A percentile compares a stretch with the other conserved stretches of the same genome.
phyloP scores from a whole-genome alignment of 2,113 vertebrate genomes.

The Clinocottus analis region DNA sequence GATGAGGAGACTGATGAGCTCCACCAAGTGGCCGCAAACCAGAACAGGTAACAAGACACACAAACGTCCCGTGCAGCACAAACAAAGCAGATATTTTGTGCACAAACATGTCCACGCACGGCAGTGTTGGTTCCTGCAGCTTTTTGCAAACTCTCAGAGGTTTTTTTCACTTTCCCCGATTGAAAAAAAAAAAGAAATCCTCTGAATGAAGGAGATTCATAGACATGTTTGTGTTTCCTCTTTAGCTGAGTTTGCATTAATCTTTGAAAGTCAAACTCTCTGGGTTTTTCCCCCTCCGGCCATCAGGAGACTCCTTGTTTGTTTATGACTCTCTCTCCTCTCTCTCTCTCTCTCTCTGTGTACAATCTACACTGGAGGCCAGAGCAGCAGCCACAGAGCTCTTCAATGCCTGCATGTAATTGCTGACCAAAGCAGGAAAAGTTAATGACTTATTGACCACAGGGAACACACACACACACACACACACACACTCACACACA shows the following conservation, averaged over 20 bases:
- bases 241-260: constrained; percentile 60
- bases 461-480: constrained; percentile 10
- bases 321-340: constrained; percentile 27
- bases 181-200: too few relatives aligned
- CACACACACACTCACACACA: neutral
- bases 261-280: constrained; percentile 48
- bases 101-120: neutral
- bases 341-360: constrained; percentile 5
- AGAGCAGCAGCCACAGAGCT: constrained; percentile 33
- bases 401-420: constrained; percentile 46
- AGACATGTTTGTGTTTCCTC: constrained; percentile 66
- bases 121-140: neutral
- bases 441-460: constrained; percentile 42
- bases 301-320: constrained; percentile 62
- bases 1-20: constrained; percentile 91
- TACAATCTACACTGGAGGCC: constrained; percentile 32
- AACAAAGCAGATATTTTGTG: neutral
- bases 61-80: neutral
- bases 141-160: constrained; percentile 16
- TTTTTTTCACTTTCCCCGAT: constrained; percentile 12
- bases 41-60: constrained; percentile 83
- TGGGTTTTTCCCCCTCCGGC: constrained; percentile 35
- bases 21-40: constrained; percentile 88
- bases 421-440: constrained; percentile 53
- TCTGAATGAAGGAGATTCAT: constrained; percentile 56